Evolutionary conservation across 2,113 vertebrate genomes (phyloP).

Genomic region (Barnardius zonarius): DNA sequence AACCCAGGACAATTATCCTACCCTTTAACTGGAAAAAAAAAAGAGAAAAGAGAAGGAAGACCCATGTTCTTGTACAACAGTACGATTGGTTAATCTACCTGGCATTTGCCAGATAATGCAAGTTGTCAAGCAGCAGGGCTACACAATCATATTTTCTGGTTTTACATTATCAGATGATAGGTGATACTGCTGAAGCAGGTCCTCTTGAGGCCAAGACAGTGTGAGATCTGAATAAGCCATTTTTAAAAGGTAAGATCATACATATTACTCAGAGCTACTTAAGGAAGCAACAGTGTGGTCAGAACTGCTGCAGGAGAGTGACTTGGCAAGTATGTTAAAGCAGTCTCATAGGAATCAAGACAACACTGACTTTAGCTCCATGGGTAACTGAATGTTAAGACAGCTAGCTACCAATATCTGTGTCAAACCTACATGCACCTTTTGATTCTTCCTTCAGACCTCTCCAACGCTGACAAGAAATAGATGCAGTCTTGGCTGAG

Average conservation of each 20-base stretch:
- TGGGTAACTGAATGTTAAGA: not conserved
- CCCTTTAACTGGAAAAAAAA: not conserved
- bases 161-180: not conserved
- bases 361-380: not conserved
- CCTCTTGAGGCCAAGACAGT: not conserved
- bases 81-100: not conserved
- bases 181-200: not conserved
- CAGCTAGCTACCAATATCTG: not conserved
- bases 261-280: not conserved
- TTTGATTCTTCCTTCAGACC: not conserved
- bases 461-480: not conserved
- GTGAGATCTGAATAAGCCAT: not conserved
- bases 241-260: not conserved
- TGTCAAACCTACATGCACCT: fast-evolving
- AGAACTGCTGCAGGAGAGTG: not conserved
- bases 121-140: not conserved
- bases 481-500: not conserved
- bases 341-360: not conserved
- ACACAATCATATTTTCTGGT: not conserved
- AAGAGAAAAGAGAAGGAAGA: not conserved
- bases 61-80: not conserved
- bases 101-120: not conserved
- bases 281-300: not conserved
- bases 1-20: not conserved
- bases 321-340: not conserved